These are phyloP conservation scores for Calephelis virginiensis DNA, from an alignment of 1,140 invertebrate species.

Conservation along the genomic window DNA sequence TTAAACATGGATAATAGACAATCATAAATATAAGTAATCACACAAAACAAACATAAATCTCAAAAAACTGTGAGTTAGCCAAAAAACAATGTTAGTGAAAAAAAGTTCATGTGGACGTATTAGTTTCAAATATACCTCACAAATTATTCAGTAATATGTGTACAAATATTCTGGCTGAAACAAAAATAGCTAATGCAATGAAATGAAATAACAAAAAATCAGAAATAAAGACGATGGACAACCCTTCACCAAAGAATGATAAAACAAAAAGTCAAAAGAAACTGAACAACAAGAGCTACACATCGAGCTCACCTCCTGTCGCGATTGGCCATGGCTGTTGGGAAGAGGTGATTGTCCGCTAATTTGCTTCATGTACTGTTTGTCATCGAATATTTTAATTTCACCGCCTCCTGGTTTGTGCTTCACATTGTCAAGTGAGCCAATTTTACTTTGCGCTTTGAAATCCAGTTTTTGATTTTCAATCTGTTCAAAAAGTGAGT, in stretches of 20 bases:
- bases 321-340: slow-evolving; percentile 80
- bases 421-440: slow-evolving; percentile 95
- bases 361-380: slow-evolving; percentile 93
- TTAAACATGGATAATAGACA: slow-evolving; percentile 21
- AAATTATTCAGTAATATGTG: slow-evolving; percentile 75
- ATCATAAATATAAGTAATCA: slow-evolving; percentile 27
- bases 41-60: slow-evolving; percentile 33
- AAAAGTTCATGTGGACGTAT: slow-evolving; percentile 34
- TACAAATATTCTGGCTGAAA: slow-evolving; percentile 79
- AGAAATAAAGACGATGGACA: slow-evolving; percentile 33
- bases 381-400: slow-evolving; percentile 96
- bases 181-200: slow-evolving; percentile 58
- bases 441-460: slow-evolving; percentile 92
- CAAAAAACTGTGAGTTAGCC: slow-evolving; percentile 32
- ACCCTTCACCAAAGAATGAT: slow-evolving; percentile 52
- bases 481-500: slow-evolving; percentile 83
- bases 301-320: slow-evolving; percentile 81
- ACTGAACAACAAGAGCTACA: slow-evolving; percentile 33
- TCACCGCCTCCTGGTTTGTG: slow-evolving; percentile 96
- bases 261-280: slow-evolving; percentile 29
- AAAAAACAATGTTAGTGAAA: slow-evolving; percentile 38
- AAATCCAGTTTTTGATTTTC: slow-evolving; percentile 92
- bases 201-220: slow-evolving; percentile 30
- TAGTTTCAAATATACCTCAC: slow-evolving; percentile 38
- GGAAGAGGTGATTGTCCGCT: slow-evolving; percentile 82